Conservation (phyloP, 2,888 invertebrate species). For the Elysia crispata region DNA sequence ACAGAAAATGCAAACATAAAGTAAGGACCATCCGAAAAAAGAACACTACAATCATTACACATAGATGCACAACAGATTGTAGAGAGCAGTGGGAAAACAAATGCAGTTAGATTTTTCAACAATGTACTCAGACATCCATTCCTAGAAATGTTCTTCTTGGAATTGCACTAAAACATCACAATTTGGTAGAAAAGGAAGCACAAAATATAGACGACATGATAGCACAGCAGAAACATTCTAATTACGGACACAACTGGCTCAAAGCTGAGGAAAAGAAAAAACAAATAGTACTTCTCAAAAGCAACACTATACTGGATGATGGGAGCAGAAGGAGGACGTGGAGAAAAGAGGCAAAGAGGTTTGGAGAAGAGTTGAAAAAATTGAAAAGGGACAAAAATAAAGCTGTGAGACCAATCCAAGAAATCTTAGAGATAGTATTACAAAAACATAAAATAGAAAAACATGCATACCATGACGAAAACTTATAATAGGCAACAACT, state of each 20-base stretch:
- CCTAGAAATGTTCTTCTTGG: slow-evolving; percentile 7
- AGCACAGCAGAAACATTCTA: background rate
- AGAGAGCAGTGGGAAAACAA: background rate
- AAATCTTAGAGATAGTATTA: background rate
- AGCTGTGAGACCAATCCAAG: background rate
- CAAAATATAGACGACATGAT: slow-evolving; percentile 6
- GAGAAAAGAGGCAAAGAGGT: too few species aligned
- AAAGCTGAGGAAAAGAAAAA: too few species aligned
- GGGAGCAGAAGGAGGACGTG: too few species aligned
- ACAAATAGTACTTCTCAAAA: too few species aligned
- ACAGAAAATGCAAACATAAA: background rate
- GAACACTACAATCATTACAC: background rate
- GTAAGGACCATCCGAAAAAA: too few species aligned
- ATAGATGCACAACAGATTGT: background rate
- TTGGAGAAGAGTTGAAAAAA: too few species aligned
- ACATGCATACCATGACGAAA: slow-evolving; percentile 6
- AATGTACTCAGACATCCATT: background rate
- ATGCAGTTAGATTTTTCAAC: background rate
- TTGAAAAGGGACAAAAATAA: too few species aligned
- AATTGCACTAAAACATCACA: slow-evolving; percentile 6
- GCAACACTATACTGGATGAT: too few species aligned
- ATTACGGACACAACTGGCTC: too few species aligned
- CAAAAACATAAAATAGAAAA: background rate
- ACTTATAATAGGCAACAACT: slow-evolving; percentile 21
- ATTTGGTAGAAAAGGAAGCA: background rate